phyloP scores from a whole-genome alignment of 2,888 invertebrate genomes.

The Aleiodes alternator region DNA sequence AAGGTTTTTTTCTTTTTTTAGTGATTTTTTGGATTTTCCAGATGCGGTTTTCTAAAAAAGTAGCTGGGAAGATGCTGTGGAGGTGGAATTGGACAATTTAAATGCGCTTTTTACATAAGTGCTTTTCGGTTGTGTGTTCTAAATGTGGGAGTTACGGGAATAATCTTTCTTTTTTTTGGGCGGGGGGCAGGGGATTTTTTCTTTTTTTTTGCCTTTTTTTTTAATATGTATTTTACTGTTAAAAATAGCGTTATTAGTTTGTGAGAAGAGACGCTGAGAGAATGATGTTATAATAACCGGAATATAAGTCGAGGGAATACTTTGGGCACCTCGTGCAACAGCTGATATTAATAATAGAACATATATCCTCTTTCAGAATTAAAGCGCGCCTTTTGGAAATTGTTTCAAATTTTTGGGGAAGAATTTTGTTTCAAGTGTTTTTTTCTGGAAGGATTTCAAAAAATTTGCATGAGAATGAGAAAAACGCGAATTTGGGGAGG shows the following conservation, averaged over 20 bases:
- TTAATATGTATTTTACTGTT: constrained; percentile 37
- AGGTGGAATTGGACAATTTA: not conserved
- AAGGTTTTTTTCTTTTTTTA: not conserved
- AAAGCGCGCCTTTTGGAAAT: constrained; percentile 6
- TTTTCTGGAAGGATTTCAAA: not conserved
- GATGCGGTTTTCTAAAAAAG: constrained; percentile 13
- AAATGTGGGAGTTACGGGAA: constrained; percentile 7
- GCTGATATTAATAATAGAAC: constrained; percentile 50
- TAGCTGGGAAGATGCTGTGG: not conserved
- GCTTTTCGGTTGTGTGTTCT: not conserved
- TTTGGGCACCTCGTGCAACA: constrained; percentile 39
- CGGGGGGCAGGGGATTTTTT: no score
- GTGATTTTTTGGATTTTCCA: not conserved
- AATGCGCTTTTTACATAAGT: constrained; percentile 15
- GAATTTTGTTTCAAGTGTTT: not conserved
- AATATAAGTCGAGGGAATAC: constrained; percentile 28
- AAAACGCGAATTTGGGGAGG: not conserved
- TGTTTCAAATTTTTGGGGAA: constrained; percentile 1
- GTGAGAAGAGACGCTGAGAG: constrained; percentile 38
- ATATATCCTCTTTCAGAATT: constrained; percentile 30
- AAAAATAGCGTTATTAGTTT: constrained; percentile 48
- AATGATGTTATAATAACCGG: constrained; percentile 50
- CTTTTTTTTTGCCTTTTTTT: not conserved
- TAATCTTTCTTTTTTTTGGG: not conserved
- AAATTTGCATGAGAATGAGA: not conserved